Conservation (phyloP, 1,140 invertebrate genomes). For the Nephotettix cincticeps region DNA sequence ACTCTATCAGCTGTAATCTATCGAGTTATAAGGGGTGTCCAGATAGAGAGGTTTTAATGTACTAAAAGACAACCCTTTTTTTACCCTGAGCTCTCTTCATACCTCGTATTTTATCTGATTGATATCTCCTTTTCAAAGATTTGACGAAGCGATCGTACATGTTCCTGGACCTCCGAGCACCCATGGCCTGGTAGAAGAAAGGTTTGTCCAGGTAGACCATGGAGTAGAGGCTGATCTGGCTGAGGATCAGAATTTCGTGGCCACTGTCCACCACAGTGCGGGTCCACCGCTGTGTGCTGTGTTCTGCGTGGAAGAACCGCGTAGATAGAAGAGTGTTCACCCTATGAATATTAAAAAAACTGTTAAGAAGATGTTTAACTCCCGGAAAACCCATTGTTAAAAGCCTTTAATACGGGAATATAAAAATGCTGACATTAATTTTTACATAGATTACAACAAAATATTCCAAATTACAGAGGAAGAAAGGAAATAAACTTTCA, state of each 20-base stretch:
- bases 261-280: background rate
- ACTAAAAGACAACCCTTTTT: too few species aligned
- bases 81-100: too few species aligned
- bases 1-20: too few species aligned
- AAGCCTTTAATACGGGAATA: too few species aligned
- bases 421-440: too few species aligned
- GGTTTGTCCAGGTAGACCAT: background rate
- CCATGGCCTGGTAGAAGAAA: background rate
- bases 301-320: background rate
- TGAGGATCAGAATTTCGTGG: background rate
- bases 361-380: too few species aligned
- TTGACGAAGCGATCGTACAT: background rate
- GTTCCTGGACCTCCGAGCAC: background rate
- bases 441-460: too few species aligned
- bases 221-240: background rate
- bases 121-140: background rate
- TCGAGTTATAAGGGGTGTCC: too few species aligned
- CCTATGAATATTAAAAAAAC: background rate
- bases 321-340: background rate
- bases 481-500: too few species aligned
- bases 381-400: too few species aligned
- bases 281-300: background rate
- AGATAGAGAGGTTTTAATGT: too few species aligned
- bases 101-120: constrained; percentile 5
- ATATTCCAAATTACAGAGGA: too few species aligned